Percentiles rank a stretch among this genome's conserved stretches.
phyloP scores from a whole-genome alignment of 2,888 invertebrate species.

The Agrilus mali region DNA sequence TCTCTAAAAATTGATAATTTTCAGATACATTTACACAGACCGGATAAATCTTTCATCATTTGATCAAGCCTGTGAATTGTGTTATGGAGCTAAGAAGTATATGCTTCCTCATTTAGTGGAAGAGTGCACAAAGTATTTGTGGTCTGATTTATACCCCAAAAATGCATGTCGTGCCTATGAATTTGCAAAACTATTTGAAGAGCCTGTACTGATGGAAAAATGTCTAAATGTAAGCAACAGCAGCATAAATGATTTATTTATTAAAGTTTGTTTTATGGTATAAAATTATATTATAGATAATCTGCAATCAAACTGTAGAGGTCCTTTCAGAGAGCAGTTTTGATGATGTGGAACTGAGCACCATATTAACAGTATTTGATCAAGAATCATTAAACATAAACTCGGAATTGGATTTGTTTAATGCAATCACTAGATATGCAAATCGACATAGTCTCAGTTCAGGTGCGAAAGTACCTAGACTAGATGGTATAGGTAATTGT shows the following conservation, averaged over 20 bases:
- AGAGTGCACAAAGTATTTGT: slow-evolving; percentile 71
- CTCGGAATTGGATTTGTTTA: slow-evolving; percentile 66
- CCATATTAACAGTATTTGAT: slow-evolving; percentile 62
- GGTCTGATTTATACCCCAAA: slow-evolving; percentile 65
- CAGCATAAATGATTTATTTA: not conserved
- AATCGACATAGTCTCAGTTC: slow-evolving; percentile 41
- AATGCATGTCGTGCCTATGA: slow-evolving; percentile 79
- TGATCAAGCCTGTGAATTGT: slow-evolving; percentile 76
- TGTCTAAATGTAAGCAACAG: slow-evolving; percentile 51
- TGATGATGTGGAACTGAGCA: slow-evolving; percentile 62
- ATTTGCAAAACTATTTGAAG: slow-evolving; percentile 75
- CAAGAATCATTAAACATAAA: slow-evolving; percentile 59
- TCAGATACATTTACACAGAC: slow-evolving; percentile 70
- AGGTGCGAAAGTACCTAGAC: slow-evolving; percentile 36
- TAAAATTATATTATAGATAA: slow-evolving; percentile 44
- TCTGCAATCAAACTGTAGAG: slow-evolving; percentile 62
- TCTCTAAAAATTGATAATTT: no score
- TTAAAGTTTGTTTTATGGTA: not conserved
- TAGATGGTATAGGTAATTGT: slow-evolving; percentile 33
- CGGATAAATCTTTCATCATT: slow-evolving; percentile 67
- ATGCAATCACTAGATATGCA: slow-evolving; percentile 57
- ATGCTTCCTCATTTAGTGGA: slow-evolving; percentile 74
- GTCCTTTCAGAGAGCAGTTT: slow-evolving; percentile 65
- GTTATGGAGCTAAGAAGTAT: slow-evolving; percentile 81
- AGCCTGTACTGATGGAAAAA: slow-evolving; percentile 66